Evolutionary conservation across 1,140 invertebrate species (phyloP).

Genomic region (Dufourea novaeangliae): DNA sequence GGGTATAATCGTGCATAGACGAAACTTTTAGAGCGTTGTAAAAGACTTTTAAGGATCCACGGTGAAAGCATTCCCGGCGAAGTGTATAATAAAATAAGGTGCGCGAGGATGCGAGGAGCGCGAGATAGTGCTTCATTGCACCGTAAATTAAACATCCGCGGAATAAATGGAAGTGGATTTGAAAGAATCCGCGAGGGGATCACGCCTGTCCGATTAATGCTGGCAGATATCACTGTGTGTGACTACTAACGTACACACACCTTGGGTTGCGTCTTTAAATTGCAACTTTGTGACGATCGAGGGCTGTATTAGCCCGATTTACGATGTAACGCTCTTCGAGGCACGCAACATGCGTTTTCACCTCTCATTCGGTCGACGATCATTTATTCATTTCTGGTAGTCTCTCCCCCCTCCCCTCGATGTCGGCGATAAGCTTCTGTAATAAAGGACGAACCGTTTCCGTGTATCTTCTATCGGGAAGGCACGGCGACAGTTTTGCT

Average conservation of each 20-base stretch:
- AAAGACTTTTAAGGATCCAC: slow-evolving; percentile 6
- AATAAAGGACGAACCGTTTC: neutral
- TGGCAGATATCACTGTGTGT: slow-evolving; percentile 41
- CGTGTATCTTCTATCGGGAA: neutral
- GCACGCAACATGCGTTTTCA: neutral
- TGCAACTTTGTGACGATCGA: neutral
- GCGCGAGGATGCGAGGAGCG: neutral
- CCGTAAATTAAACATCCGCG: slow-evolving; percentile 21
- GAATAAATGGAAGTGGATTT: slow-evolving; percentile 34
- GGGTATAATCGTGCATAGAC: neutral
- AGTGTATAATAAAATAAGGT: neutral
- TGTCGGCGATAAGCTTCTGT: slow-evolving; percentile 7
- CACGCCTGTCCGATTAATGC: slow-evolving; percentile 41
- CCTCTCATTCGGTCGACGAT: neutral
- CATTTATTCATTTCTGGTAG: neutral
- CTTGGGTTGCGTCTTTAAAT: neutral
- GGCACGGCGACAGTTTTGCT: slow-evolving; percentile 2
- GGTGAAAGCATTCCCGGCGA: slow-evolving; percentile 4
- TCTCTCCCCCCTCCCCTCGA: too few species aligned
- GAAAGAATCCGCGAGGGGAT: neutral
- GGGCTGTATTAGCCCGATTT: neutral
- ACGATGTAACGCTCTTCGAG: neutral
- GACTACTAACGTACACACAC: neutral
- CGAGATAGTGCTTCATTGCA: slow-evolving; percentile 14
- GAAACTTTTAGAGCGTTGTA: neutral